phyloP scores from a whole-genome alignment of 1,140 invertebrate genomes.

The Leptopilina clavipes region DNA sequence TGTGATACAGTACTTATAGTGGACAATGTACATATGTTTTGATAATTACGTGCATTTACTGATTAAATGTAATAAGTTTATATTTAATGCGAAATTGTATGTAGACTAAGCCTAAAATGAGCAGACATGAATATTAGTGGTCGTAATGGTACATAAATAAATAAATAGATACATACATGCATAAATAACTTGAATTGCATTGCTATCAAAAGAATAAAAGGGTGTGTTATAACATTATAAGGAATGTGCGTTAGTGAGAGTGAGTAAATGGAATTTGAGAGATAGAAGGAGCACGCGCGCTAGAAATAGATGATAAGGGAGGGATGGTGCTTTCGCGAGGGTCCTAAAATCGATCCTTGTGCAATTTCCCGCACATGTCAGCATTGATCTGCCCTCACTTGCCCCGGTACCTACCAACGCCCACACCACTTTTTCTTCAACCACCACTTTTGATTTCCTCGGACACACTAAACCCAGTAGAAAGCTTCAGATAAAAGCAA shows the following conservation, averaged over 20 bases:
- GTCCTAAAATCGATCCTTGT: conserved; percentile 72
- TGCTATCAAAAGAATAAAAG: too few relatives aligned
- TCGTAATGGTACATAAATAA: too few relatives aligned
- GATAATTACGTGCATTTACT: too few relatives aligned
- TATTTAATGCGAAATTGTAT: too few relatives aligned
- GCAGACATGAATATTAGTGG: too few relatives aligned
- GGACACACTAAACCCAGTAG: conserved; percentile 46
- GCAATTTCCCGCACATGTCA: conserved; percentile 75
- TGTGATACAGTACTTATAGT: too few relatives aligned
- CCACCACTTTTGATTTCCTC: conserved; percentile 55
- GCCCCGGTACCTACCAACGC: conserved; percentile 62
- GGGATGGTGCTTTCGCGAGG: conserved; percentile 61
- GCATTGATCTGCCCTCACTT: conserved; percentile 74
- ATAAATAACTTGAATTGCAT: too few relatives aligned
- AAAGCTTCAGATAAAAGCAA: conserved; percentile 28
- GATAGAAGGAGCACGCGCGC: conserved; percentile 35
- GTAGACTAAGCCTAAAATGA: too few relatives aligned
- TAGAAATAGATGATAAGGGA: conserved; percentile 52
- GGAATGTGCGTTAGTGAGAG: conserved; percentile 29
- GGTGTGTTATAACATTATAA: too few relatives aligned
- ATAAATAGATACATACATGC: too few relatives aligned
- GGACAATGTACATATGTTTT: too few relatives aligned
- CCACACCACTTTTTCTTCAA: conserved; percentile 51
- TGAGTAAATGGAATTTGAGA: conserved; percentile 37
- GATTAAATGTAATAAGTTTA: too few relatives aligned